Conservation (phyloP, 1,140 invertebrate genomes). For the Lepeophtheirus salmonis region DNA sequence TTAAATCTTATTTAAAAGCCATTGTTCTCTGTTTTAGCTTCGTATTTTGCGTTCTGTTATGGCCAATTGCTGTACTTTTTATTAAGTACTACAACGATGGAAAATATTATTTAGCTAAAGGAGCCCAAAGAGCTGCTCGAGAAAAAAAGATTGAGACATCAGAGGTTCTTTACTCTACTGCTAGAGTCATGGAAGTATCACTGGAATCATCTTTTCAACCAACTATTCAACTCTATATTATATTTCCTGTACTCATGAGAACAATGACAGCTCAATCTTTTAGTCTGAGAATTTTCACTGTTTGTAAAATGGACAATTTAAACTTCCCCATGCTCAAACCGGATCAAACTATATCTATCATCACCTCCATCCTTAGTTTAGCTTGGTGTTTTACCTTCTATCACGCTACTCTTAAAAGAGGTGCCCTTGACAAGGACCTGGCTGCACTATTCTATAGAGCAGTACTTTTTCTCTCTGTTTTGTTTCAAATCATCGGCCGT, state of each 20-base stretch:
- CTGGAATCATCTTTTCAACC: slow-evolving; percentile 15
- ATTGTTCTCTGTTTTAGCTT: slow-evolving; percentile 7
- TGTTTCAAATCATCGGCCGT: slow-evolving; percentile 13
- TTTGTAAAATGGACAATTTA: slow-evolving; percentile 6
- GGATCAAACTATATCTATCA: slow-evolving; percentile 16
- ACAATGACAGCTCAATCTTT: slow-evolving; percentile 1
- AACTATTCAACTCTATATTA: slow-evolving; percentile 15
- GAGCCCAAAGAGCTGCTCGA: slow-evolving; percentile 1
- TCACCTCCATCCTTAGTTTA: slow-evolving; percentile 17
- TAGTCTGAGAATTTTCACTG: slow-evolving; percentile 6
- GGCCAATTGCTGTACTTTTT: slow-evolving; percentile 15
- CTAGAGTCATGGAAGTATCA: slow-evolving; percentile 16
- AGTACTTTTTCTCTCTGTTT: slow-evolving; percentile 13
- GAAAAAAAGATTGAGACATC: slow-evolving; percentile 16
- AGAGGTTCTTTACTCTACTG: slow-evolving; percentile 14
- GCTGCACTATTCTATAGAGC: slow-evolving; percentile 15
- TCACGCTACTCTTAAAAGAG: slow-evolving; percentile 12
- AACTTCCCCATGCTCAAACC: slow-evolving; percentile 11
- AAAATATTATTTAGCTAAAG: slow-evolving; percentile 16
- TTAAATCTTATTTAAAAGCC: neutral
- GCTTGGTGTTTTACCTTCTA: slow-evolving; percentile 16
- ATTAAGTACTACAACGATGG: slow-evolving; percentile 15
- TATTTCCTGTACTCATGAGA: slow-evolving; percentile 10
- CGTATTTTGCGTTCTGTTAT: slow-evolving; percentile 7
- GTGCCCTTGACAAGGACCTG: slow-evolving; percentile 15